Percentiles rank a stretch among this genome's conserved stretches.
Evolutionary conservation across 2,888 invertebrate genomes (phyloP).

Genomic region (Tipula lateralis): DNA sequence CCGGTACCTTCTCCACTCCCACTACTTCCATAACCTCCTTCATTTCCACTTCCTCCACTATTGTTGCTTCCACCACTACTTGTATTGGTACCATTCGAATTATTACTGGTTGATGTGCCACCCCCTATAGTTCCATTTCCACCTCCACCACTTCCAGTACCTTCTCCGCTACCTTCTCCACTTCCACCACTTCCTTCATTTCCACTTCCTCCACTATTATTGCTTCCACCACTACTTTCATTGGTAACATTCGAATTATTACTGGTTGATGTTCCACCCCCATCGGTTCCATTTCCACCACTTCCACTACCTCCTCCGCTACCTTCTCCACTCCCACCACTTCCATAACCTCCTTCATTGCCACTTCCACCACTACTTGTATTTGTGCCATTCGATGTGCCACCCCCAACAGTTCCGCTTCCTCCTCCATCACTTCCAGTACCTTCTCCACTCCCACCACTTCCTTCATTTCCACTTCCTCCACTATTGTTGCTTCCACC

Average conservation of each 20-base stretch:
- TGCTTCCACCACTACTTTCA: background rate
- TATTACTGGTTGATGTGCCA: too few species aligned
- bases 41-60: too few species aligned
- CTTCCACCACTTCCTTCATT: constrained; percentile 31
- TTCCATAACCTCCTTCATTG: background rate
- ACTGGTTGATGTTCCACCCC: too few species aligned
- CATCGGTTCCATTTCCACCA: background rate
- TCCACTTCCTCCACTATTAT: background rate
- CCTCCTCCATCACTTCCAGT: constrained; percentile 34
- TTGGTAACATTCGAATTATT: too few species aligned
- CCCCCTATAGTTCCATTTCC: constrained; percentile 36
- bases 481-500: constrained; percentile 15
- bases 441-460: constrained; percentile 33
- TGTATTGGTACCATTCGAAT: too few species aligned
- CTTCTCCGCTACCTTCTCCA: constrained; percentile 34
- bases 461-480: background rate
- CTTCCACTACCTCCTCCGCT: background rate
- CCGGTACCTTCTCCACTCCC: too few species aligned
- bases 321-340: background rate
- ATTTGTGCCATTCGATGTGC: too few species aligned
- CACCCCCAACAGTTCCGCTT: constrained; percentile 26
- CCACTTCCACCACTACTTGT: constrained; percentile 28
- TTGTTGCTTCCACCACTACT: too few species aligned
- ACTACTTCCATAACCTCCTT: too few species aligned
- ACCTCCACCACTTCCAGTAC: constrained; percentile 37